Base-by-base conservation (phyloP, 2,888 invertebrate genomes). In the Heliconius cydno region DNA sequence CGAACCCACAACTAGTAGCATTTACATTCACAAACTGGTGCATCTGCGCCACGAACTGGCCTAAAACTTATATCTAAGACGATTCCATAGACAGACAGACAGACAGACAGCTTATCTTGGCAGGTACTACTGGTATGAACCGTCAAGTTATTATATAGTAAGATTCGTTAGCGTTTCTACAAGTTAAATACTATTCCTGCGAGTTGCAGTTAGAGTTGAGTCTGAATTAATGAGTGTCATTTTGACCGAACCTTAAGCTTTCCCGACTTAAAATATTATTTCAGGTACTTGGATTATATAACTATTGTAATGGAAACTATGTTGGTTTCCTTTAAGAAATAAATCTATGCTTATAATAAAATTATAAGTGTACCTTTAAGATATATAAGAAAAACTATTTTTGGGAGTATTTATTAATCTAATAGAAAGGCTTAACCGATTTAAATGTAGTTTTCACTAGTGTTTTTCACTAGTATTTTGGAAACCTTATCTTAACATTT, bases 151-250 rank as follows among this genome's bases (percentile, higher is more conserved):
- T 30, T 30, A 30, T 30, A 30, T 28, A 65, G 41, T 46, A 66
- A 75, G 66, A 75, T 66, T 75, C 66, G 75, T 75, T 65, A 75
- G 75, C 75, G 65, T 66, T 75, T 46, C 75, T 75, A 75, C 65
- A 66, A 75, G 65, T 75, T 66, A 75, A 66, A 75, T 66, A 75
- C 66, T 75, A 75, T 75, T 66, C 25, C 75, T 46, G 66, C 75
- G 22, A 75, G 46, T 63, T 41, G 41, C 65, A 66, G 75, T 41
- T 34, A 22, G 46, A 41, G 28, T 66, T 30, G 75, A 63, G 46
- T 65, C 28, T 41, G 75, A 75, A 66, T 75, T 75, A 75, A 75
- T 75, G 75, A 75, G 46, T 41, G 65, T 46, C 75, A 75, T 73
- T 73, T 73, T 57, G 73, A 73, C 73, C 60, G 60, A 73, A 73